A percentile compares a stretch with the other conserved stretches of the same genome.
Conservation (phyloP, 2,888 invertebrate species). For the Lasioglossum zephyrum region DNA sequence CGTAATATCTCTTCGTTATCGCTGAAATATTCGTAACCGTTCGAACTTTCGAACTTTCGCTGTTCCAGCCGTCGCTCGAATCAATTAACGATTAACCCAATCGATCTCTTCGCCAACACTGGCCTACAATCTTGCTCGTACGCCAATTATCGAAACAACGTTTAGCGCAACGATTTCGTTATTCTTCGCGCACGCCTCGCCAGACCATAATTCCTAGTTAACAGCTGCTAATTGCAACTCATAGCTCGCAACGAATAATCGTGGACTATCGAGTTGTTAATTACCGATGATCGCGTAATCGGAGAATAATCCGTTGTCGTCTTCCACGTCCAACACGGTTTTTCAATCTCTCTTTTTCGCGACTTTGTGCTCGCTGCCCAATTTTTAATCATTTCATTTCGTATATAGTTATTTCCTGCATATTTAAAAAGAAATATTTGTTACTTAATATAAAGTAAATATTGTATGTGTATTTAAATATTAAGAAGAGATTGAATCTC, state of each 20-base stretch:
- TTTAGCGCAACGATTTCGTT: not conserved
- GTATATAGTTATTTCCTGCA: too few relatives aligned
- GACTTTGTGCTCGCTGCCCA: too few relatives aligned
- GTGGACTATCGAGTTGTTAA: constrained; percentile 5
- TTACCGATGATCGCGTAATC: constrained; percentile 19
- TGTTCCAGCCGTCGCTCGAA: not conserved
- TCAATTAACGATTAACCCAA: not conserved
- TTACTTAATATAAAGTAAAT: too few relatives aligned
- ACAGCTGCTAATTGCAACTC: constrained; percentile 11
- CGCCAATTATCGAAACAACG: not conserved
- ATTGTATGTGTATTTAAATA: too few relatives aligned
- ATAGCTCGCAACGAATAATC: constrained; percentile 16
- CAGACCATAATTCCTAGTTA: not conserved
- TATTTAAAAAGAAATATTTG: too few relatives aligned
- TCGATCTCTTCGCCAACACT: not conserved
- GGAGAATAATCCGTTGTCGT: not conserved
- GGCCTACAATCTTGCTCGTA: not conserved
- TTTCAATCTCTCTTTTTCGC: not conserved
- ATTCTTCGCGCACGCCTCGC: not conserved
- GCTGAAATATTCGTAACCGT: not conserved
- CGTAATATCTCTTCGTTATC: not conserved
- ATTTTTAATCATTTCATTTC: not conserved
- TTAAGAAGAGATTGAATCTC: too few relatives aligned
- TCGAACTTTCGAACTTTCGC: not conserved
- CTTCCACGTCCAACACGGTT: not conserved